These are phyloP conservation scores for Cerceris rybyensis DNA, from an alignment of 2,888 invertebrate genomes.

Conservation along the genomic window DNA sequence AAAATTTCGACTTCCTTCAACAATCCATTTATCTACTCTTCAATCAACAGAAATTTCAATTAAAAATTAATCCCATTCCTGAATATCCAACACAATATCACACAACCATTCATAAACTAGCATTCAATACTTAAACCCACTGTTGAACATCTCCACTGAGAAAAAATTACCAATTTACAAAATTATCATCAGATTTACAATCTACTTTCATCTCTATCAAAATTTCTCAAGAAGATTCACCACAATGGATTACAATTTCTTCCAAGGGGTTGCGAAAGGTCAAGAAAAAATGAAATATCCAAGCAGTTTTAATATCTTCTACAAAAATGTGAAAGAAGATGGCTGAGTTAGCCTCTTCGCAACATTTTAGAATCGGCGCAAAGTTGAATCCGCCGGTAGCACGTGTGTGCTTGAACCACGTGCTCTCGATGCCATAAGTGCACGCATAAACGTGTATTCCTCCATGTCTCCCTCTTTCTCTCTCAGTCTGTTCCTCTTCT, in stretches of 20 bases:
- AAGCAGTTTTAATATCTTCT: conserved; percentile 12
- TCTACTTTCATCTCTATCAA: too few species aligned
- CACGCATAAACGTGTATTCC: conserved; percentile 4
- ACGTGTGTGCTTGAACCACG: conserved; percentile 53
- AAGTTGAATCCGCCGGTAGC: conserved; percentile 34
- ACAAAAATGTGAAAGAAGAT: conserved; percentile 44
- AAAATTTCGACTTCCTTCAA: neutral
- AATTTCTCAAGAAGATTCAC: too few species aligned
- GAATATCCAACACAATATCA: too few species aligned
- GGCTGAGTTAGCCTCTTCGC: conserved; percentile 19
- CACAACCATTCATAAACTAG: too few species aligned
- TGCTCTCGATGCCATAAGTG: conserved; percentile 35
- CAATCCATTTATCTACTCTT: neutral
- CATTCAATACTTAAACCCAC: too few species aligned
- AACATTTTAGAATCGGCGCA: conserved; percentile 35
- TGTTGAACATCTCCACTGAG: too few species aligned
- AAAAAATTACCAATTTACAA: too few species aligned
- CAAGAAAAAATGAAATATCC: neutral
- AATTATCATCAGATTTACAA: too few species aligned
- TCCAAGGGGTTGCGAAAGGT: neutral
- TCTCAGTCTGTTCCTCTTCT: neutral
- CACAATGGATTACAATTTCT: too few species aligned
- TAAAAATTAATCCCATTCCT: too few species aligned
- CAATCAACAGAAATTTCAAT: too few species aligned
- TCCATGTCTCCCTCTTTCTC: neutral